Evolutionary conservation across 1,140 invertebrate species (phyloP).

Genomic region (Euschistus heros): DNA sequence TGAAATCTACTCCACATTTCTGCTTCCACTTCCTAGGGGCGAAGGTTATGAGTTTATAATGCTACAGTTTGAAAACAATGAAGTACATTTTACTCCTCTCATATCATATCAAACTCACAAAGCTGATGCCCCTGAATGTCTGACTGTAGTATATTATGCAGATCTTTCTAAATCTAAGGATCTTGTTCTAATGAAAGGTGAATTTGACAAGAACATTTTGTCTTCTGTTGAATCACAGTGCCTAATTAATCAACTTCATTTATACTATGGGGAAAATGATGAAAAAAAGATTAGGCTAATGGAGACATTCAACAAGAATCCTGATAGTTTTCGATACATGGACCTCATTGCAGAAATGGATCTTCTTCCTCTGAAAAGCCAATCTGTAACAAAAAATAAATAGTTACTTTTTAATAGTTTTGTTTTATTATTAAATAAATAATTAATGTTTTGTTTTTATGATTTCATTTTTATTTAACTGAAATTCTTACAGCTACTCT

Average conservation of each 20-base stretch:
- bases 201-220: constrained; percentile 73
- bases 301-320: constrained; percentile 56
- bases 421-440: too few relatives aligned
- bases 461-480: too few relatives aligned
- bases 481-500: too few relatives aligned
- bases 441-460: too few relatives aligned
- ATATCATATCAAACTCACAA: constrained; percentile 79
- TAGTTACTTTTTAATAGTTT: too few relatives aligned
- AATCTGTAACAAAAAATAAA: not conserved
- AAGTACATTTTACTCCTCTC: constrained; percentile 78
- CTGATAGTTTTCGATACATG: constrained; percentile 70
- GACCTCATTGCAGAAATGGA: constrained; percentile 72
- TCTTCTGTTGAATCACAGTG: constrained; percentile 70
- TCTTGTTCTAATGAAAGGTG: constrained; percentile 75
- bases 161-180: constrained; percentile 67
- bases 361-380: constrained; percentile 33
- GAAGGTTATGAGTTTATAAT: constrained; percentile 84
- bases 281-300: constrained; percentile 51
- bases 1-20: constrained; percentile 54
- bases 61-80: constrained; percentile 58
- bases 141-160: constrained; percentile 70
- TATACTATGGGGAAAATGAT: constrained; percentile 66
- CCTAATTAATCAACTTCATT: constrained; percentile 71
- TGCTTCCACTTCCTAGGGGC: constrained; percentile 68
- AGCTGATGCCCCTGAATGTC: constrained; percentile 83